Evolutionary conservation across 1,140 invertebrate species (phyloP).

Genomic region (Saccostrea glomerata): DNA sequence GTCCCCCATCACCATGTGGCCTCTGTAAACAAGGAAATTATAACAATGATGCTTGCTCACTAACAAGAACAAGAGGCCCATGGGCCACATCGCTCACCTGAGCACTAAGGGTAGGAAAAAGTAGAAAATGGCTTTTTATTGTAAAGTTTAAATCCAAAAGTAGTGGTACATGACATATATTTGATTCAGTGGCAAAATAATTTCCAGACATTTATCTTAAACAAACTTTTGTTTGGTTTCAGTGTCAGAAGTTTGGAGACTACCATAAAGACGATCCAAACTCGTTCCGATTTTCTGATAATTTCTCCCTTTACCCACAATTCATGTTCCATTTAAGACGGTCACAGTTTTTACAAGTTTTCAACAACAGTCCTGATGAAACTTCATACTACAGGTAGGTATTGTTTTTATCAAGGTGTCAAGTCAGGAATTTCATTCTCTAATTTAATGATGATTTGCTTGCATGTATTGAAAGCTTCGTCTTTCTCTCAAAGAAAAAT

Average conservation of each 20-base stretch:
- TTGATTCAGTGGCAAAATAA: too few species aligned
- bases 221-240: constrained; percentile 71
- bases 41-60: too few species aligned
- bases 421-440: too few species aligned
- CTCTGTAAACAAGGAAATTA: constrained; percentile 81
- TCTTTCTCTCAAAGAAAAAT: too few species aligned
- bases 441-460: too few species aligned
- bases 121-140: too few species aligned
- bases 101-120: too few species aligned
- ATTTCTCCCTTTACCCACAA: constrained; percentile 98
- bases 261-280: constrained; percentile 98
- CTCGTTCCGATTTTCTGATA: constrained; percentile 96
- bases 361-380: constrained; percentile 99
- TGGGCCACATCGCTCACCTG: too few species aligned
- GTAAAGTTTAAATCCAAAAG: too few species aligned
- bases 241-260: constrained; percentile 99
- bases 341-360: constrained; percentile 99
- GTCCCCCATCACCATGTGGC: constrained; percentile 99
- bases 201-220: background rate
- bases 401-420: background rate
- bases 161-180: too few species aligned
- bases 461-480: too few species aligned
- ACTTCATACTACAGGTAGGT: constrained; percentile 97
- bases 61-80: too few species aligned
- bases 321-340: constrained; percentile 99